phyloP scores from a whole-genome alignment of 1,140 invertebrate species.

The Drosophila chauvacae region DNA sequence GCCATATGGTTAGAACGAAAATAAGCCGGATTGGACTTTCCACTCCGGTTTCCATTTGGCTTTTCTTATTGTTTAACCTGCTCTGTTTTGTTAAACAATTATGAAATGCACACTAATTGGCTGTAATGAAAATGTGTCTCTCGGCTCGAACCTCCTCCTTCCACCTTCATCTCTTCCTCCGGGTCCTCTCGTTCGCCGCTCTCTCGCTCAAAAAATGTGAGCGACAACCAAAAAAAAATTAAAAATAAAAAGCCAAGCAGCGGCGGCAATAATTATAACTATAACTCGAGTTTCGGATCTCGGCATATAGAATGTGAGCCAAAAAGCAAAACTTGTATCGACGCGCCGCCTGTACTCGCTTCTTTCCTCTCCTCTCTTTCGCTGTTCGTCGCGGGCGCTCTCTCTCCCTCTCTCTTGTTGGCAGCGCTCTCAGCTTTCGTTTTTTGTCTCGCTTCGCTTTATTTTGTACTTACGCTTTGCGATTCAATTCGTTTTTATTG shows the following conservation, averaged over 20 bases:
- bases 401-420: constrained; percentile 22
- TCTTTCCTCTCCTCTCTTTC: constrained; percentile 39
- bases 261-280: constrained; percentile 81
- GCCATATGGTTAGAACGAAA: constrained; percentile 66
- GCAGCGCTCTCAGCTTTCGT: constrained; percentile 68
- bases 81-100: constrained; percentile 81
- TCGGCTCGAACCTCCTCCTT: constrained; percentile 21
- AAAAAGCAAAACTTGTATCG: constrained; percentile 80
- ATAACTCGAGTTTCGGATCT: constrained; percentile 78
- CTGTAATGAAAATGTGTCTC: constrained; percentile 80
- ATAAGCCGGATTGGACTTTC: constrained; percentile 34
- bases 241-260: constrained; percentile 68
- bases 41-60: constrained; percentile 20
- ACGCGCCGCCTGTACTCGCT: constrained; percentile 75
- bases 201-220: constrained; percentile 55
- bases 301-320: constrained; percentile 74
- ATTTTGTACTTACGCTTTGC: constrained; percentile 83
- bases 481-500: constrained; percentile 83
- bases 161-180: constrained; percentile 11
- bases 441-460: constrained; percentile 81
- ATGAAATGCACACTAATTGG: constrained; percentile 84
- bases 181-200: constrained; percentile 15
- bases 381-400: constrained; percentile 11
- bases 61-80: constrained; percentile 23
- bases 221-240: constrained; percentile 77